Evolutionary conservation across 2,888 invertebrate genomes (phyloP).

Genomic region (Smittia sp.): DNA sequence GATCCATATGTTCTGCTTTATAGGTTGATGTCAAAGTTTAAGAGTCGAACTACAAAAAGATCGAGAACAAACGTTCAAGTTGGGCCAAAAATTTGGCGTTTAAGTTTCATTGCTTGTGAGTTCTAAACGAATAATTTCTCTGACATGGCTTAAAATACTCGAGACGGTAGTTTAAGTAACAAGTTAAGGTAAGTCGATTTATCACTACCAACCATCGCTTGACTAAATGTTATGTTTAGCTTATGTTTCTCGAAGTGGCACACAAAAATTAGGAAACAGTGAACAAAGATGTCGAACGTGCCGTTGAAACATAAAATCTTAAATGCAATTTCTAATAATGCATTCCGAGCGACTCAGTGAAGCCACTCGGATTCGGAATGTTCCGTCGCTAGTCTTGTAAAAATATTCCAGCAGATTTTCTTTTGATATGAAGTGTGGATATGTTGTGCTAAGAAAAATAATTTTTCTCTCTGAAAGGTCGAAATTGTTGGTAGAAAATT

Average conservation of each 20-base stretch:
- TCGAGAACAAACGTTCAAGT: too few relatives aligned
- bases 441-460: not conserved
- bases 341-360: not conserved
- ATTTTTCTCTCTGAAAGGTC: not conserved
- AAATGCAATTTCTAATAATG: not conserved
- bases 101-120: not conserved
- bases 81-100: too few relatives aligned
- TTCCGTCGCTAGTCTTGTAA: too few relatives aligned
- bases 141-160: not conserved
- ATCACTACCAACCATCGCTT: not conserved
- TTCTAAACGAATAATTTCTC: not conserved
- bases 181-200: not conserved
- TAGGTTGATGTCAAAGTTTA: too few relatives aligned
- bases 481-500: conserved; percentile 3
- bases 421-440: not conserved
- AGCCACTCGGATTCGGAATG: too few relatives aligned
- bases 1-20: too few relatives aligned
- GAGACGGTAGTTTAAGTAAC: not conserved
- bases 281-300: not conserved
- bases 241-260: not conserved
- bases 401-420: not conserved
- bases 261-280: not conserved
- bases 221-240: not conserved
- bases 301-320: not conserved
- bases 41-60: too few relatives aligned